phyloP scores from a whole-genome alignment of 2,888 invertebrate genomes.

The Ophion slaviceki region DNA sequence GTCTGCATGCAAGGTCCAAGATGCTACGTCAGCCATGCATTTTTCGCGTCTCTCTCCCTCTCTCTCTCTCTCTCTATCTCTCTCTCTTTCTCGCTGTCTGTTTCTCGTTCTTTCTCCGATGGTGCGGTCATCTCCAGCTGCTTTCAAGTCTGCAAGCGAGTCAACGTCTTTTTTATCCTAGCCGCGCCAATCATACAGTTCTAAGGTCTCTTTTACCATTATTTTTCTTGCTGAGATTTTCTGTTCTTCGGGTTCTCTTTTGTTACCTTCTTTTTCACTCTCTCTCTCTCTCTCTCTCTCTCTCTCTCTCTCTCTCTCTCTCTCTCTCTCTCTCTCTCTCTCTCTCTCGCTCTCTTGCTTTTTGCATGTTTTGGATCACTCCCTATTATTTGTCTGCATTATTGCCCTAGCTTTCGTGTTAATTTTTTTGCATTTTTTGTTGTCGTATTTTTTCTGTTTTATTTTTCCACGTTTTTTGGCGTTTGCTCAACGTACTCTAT shows the following conservation, averaged over 20 bases:
- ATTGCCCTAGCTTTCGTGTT: background rate
- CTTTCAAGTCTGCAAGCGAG: constrained; percentile 72
- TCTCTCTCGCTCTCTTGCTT: constrained; percentile 7
- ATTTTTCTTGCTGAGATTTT: constrained; percentile 51
- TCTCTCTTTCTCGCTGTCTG: constrained; percentile 49
- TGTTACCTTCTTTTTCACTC: background rate
- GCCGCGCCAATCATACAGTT: constrained; percentile 52
- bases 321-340: background rate
- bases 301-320: constrained; percentile 9
- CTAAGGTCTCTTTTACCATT: constrained; percentile 46
- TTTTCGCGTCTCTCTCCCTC: constrained; percentile 69
- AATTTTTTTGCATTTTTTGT: background rate
- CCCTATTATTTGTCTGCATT: too few relatives aligned
- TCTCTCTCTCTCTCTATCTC: constrained; percentile 55
- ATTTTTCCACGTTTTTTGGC: too few relatives aligned
- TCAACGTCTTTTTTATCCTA: constrained; percentile 74
- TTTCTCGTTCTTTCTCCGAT: constrained; percentile 44
- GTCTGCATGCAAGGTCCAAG: constrained; percentile 74
- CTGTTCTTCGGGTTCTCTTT: constrained; percentile 18
- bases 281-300: constrained; percentile 13
- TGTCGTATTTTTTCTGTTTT: background rate
- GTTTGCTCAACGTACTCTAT: too few relatives aligned
- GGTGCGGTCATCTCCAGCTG: constrained; percentile 70
- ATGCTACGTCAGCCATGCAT: constrained; percentile 72
- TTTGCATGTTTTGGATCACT: too few relatives aligned